Evolutionary conservation across 2,113 vertebrate genomes (phyloP).

Genomic region (Platysternon megacephalum): DNA sequence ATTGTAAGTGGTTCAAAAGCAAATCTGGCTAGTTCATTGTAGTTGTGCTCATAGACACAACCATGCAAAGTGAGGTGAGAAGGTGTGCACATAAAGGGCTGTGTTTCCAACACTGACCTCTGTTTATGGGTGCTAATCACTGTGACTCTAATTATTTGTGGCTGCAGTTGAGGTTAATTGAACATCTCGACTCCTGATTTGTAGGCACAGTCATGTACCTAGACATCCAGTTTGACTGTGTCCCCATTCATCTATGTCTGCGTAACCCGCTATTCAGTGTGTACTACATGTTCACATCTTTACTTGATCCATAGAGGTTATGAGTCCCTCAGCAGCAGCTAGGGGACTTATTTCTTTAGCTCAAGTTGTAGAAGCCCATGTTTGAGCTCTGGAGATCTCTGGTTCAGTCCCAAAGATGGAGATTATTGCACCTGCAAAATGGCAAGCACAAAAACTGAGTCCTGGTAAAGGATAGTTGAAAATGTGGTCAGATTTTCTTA

Average conservation of each 20-base stretch:
- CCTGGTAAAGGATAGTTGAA: neutral
- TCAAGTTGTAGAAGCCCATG: neutral
- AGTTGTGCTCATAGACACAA: slow-evolving; percentile 29
- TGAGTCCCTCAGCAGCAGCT: neutral
- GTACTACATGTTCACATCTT: neutral
- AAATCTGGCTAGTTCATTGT: slow-evolving; percentile 35
- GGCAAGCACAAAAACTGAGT: neutral
- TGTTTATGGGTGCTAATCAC: neutral
- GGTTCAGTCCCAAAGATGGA: neutral
- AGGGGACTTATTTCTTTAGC: neutral
- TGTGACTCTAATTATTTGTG: fast-evolving
- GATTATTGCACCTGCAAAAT: neutral
- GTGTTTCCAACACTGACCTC: neutral
- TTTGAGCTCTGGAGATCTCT: neutral
- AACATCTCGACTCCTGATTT: neutral
- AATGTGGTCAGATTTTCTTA: neutral
- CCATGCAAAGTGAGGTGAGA: slow-evolving; percentile 28
- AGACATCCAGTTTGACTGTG: neutral
- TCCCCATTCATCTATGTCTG: neutral
- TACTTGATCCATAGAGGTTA: neutral
- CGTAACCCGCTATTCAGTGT: neutral
- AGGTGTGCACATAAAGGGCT: neutral
- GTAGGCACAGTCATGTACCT: neutral
- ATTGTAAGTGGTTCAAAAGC: slow-evolving; percentile 57
- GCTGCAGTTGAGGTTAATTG: neutral